Conservation (phyloP, 2,113 vertebrate species). For the Labrus mixtus region DNA sequence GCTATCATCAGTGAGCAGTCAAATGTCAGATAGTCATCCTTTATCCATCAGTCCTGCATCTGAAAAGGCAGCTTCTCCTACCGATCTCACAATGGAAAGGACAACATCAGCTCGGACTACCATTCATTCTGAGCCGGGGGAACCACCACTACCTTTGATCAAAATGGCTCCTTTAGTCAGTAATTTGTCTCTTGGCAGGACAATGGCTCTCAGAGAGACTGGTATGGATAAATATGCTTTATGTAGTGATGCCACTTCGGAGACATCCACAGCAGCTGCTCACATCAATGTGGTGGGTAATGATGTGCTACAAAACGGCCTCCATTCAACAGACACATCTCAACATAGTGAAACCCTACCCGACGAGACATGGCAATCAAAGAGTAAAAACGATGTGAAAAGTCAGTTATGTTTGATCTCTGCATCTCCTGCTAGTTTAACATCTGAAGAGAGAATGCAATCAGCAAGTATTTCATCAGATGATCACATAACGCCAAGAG, state of each 20-base stretch:
- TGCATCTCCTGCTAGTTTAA: conserved; percentile 53
- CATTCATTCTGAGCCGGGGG: conserved; percentile 4
- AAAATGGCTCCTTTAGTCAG: conserved; percentile 73
- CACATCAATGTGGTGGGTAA: conserved; percentile 11
- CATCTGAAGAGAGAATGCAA: conserved; percentile 55
- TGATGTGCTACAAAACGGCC: conserved; percentile 18
- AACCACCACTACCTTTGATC: conserved; percentile 45
- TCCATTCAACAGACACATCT: conserved; percentile 12
- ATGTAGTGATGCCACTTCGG: conserved; percentile 34
- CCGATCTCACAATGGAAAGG: conserved; percentile 30
- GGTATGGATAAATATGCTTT: conserved; percentile 63
- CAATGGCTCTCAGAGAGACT: conserved; percentile 74
- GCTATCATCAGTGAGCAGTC: conserved; percentile 57
- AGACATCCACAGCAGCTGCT: conserved; percentile 24
- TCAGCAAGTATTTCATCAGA: conserved; percentile 55
- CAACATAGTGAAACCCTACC: neutral
- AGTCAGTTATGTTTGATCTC: conserved; percentile 39
- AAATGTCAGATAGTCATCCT: conserved; percentile 47
- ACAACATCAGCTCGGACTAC: conserved; percentile 35
- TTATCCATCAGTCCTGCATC: conserved; percentile 49
- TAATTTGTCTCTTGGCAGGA: conserved; percentile 72
- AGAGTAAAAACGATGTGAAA: conserved; percentile 12
- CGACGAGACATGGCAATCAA: conserved; percentile 24
- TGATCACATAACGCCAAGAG: conserved; percentile 31
- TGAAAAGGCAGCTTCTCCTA: conserved; percentile 41